phyloP scores from a whole-genome alignment of 2,797 vertebrate species.

The Xenops minutus region DNA sequence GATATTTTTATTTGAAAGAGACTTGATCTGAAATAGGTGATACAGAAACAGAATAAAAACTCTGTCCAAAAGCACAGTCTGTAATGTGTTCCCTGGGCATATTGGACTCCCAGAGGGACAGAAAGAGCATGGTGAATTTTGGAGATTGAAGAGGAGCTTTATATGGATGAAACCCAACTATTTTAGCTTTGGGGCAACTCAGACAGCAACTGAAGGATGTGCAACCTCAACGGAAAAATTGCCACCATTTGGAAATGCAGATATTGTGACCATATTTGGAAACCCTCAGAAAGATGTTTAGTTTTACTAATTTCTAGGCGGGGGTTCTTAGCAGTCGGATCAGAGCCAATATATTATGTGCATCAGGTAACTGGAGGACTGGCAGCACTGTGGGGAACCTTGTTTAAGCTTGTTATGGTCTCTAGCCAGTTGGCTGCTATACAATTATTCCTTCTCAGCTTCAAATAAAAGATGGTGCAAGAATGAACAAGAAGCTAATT shows the following conservation, averaged over 20 bases:
- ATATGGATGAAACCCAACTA: not conserved
- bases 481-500: slow-evolving; percentile 62
- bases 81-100: not conserved
- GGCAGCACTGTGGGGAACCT: slow-evolving; percentile 43
- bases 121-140: not conserved
- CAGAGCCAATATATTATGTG: slow-evolving; percentile 34
- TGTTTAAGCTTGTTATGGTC: slow-evolving; percentile 61
- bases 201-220: not conserved
- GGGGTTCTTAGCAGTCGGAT: not conserved
- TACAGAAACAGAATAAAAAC: not conserved
- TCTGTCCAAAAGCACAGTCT: not conserved
- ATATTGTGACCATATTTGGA: slow-evolving; percentile 29
- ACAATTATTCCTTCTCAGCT: slow-evolving; percentile 52
- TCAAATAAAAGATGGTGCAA: slow-evolving; percentile 65
- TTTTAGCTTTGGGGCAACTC: not conserved
- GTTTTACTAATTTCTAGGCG: slow-evolving; percentile 27
- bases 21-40: not conserved
- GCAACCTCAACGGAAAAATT: not conserved
- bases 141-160: not conserved
- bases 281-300: slow-evolving; percentile 4
- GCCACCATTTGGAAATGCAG: slow-evolving; percentile 12
- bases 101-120: not conserved
- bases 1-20: slow-evolving; percentile 3
- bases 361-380: slow-evolving; percentile 55
- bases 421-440: slow-evolving; percentile 49